Evolutionary conservation across 2,113 vertebrate genomes (phyloP).

Genomic region (Tringa solitaria): DNA sequence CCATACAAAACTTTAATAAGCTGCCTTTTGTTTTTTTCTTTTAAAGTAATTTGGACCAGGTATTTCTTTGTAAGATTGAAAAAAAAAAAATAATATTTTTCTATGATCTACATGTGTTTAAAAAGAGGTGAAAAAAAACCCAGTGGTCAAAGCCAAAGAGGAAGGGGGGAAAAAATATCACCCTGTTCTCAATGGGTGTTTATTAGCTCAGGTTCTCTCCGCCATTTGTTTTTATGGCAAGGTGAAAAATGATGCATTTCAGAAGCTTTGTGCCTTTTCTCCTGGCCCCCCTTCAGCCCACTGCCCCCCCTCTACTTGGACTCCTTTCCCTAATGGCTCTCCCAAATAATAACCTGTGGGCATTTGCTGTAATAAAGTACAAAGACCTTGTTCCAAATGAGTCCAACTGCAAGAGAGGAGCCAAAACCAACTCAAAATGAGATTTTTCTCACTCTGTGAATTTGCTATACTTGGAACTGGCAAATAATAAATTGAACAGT

Average conservation of each 20-base stretch:
- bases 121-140: background rate
- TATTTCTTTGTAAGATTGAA: background rate
- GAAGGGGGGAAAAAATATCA: background rate
- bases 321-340: constrained; percentile 3
- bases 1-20: background rate
- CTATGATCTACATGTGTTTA: background rate
- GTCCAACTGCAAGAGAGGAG: background rate
- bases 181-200: background rate
- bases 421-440: constrained; percentile 38
- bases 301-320: background rate
- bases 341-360: constrained; percentile 6
- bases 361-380: constrained; percentile 25
- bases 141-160: background rate
- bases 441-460: constrained; percentile 37
- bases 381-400: constrained; percentile 3
- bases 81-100: no score
- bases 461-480: constrained; percentile 30
- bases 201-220: background rate
- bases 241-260: background rate
- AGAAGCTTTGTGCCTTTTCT: background rate
- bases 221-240: constrained; percentile 15
- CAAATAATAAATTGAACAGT: background rate
- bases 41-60: background rate
- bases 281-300: background rate
- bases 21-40: no score